Conservation (phyloP, 2,888 invertebrate species). For the Microplitis deprimator region DNA sequence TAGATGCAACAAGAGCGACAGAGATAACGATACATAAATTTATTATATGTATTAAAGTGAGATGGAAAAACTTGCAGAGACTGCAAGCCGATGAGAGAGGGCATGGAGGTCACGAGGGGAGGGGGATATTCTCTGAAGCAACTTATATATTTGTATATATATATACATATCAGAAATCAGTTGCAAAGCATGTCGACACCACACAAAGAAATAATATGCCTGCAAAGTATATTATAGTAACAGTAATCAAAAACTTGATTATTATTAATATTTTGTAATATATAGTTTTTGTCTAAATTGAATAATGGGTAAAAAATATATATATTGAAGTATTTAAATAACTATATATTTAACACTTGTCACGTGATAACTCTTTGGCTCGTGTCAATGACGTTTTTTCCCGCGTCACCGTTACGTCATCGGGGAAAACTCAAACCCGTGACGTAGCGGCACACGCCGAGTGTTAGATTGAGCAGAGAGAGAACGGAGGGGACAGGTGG, state of each 20-base stretch:
- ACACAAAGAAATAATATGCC: neutral
- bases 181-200: slow-evolving; percentile 3
- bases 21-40: neutral
- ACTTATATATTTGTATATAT: neutral
- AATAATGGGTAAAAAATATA: neutral
- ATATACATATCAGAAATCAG: slow-evolving; percentile 24
- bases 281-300: neutral
- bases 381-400: slow-evolving; percentile 26
- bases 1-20: neutral
- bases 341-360: neutral
- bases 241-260: neutral
- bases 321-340: too few species aligned
- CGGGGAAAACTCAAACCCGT: slow-evolving; percentile 45
- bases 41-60: neutral
- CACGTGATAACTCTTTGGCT: neutral
- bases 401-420: slow-evolving; percentile 46
- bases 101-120: slow-evolving; percentile 23
- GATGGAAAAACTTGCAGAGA: slow-evolving; percentile 10
- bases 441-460: slow-evolving; percentile 46
- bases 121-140: neutral
- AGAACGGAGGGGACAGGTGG: neutral
- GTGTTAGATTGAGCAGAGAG: slow-evolving; percentile 21
- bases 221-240: neutral
- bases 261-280: neutral
- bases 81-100: slow-evolving; percentile 16